phyloP scores from a whole-genome alignment of 1,140 invertebrate species.

The Caenorhabditis remanei region DNA sequence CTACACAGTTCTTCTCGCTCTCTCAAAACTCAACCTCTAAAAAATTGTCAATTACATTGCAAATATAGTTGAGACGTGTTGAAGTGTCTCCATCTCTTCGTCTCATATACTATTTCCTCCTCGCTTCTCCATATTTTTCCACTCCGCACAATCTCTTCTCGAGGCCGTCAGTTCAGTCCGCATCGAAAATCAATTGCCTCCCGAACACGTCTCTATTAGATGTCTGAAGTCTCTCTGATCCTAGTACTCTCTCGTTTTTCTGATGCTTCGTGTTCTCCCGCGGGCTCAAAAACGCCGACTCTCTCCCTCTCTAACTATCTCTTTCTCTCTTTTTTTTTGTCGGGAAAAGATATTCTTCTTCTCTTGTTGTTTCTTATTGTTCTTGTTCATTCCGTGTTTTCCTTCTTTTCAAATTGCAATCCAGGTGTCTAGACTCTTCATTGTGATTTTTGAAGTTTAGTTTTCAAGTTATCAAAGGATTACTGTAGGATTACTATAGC shows the following conservation, averaged over 20 bases:
- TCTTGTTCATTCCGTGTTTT: constrained; percentile 48
- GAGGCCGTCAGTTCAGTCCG: neutral
- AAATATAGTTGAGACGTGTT: constrained; percentile 3
- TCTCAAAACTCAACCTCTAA: neutral
- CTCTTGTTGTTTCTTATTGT: constrained; percentile 36
- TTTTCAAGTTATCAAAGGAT: neutral
- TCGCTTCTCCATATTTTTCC: neutral
- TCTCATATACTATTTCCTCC: neutral
- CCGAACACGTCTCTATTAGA: neutral
- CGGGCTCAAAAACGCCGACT: neutral
- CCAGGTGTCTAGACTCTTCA: neutral
- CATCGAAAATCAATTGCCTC: constrained; percentile 37
- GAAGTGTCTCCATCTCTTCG: neutral
- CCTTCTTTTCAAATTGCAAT: neutral
- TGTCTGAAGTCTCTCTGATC: constrained; percentile 29
- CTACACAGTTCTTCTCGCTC: neutral
- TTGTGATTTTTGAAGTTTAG: constrained; percentile 1
- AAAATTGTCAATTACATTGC: constrained; percentile 57
- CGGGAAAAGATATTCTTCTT: neutral
- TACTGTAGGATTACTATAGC: neutral
- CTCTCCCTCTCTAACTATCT: neutral
- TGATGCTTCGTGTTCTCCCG: constrained; percentile 33
- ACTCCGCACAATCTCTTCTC: neutral
- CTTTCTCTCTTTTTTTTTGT: neutral
- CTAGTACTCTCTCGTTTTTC: neutral